Conservation (phyloP, 2,113 vertebrate species). For the Nerophis lumbriciformis region DNA sequence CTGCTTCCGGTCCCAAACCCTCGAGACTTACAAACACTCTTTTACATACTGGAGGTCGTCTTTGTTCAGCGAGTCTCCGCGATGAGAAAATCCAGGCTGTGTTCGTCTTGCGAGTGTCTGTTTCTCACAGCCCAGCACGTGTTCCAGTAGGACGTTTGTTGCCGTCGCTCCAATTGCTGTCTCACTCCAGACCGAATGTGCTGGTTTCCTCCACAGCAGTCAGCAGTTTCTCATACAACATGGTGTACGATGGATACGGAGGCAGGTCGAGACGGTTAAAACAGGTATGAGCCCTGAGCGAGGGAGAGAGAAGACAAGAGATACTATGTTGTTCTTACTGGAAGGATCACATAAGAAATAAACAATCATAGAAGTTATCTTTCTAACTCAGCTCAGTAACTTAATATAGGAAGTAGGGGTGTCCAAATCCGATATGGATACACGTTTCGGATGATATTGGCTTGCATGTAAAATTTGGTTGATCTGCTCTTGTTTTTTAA, state of each 20-base stretch:
- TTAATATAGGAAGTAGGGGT: too few relatives aligned
- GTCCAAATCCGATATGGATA: too few relatives aligned
- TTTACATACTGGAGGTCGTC: neutral
- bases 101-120: neutral
- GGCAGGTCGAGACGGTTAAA: constrained; percentile 98
- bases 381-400: too few relatives aligned
- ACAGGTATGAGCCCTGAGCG: constrained; percentile 90
- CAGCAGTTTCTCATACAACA: constrained; percentile 93
- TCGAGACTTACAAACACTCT: constrained; percentile 2
- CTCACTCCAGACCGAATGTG: constrained; percentile 96
- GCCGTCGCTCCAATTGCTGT: neutral
- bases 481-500: too few relatives aligned
- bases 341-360: neutral
- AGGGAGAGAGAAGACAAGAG: constrained; percentile 14
- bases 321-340: neutral
- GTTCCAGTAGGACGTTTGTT: neutral
- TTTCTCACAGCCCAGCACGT: too few relatives aligned
- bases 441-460: too few relatives aligned
- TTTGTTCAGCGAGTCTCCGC: neutral
- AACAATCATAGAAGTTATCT: too few relatives aligned
- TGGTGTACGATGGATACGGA: constrained; percentile 91
- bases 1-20: neutral
- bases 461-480: too few relatives aligned
- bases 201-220: constrained; percentile 98
- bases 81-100: neutral